Evolutionary conservation across 2,888 invertebrate genomes (phyloP).

Genomic region (Actias luna): DNA sequence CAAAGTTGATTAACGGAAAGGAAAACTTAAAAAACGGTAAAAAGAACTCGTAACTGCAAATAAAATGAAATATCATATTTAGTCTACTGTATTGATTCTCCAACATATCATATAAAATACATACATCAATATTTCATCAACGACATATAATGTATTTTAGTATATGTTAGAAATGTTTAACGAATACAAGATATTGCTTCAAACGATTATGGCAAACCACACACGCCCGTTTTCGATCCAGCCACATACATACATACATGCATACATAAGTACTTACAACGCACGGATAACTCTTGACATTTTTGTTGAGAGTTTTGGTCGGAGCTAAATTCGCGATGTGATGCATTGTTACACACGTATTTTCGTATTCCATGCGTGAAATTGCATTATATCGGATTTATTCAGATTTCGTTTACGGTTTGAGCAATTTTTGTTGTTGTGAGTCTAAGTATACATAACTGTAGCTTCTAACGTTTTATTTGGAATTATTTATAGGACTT

Average conservation of each 20-base stretch:
- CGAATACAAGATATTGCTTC: slow-evolving; percentile 13
- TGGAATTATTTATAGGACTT: too few species aligned
- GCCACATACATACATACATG: slow-evolving; percentile 25
- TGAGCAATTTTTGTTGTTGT: neutral
- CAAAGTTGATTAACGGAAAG: too few species aligned
- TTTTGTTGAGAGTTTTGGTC: slow-evolving; percentile 30
- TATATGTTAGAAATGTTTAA: neutral
- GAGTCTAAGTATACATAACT: too few species aligned
- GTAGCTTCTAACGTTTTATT: too few species aligned
- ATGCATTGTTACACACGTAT: slow-evolving; percentile 29
- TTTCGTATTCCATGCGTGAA: slow-evolving; percentile 39
- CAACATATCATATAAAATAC: too few species aligned
- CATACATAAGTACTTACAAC: slow-evolving; percentile 32
- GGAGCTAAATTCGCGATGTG: slow-evolving; percentile 26
- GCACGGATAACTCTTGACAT: slow-evolving; percentile 35
- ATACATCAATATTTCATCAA: too few species aligned
- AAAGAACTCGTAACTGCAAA: too few species aligned
- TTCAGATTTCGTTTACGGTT: slow-evolving; percentile 16
- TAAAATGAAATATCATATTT: too few species aligned
- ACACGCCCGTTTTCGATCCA: slow-evolving; percentile 1
- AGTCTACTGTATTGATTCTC: too few species aligned
- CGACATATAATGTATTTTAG: neutral
- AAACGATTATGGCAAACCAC: slow-evolving; percentile 13
- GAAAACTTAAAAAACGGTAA: too few species aligned
- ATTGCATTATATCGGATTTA: slow-evolving; percentile 37